Evolutionary conservation across 1,140 invertebrate genomes (phyloP).

Genomic region (Radopholus similis): DNA sequence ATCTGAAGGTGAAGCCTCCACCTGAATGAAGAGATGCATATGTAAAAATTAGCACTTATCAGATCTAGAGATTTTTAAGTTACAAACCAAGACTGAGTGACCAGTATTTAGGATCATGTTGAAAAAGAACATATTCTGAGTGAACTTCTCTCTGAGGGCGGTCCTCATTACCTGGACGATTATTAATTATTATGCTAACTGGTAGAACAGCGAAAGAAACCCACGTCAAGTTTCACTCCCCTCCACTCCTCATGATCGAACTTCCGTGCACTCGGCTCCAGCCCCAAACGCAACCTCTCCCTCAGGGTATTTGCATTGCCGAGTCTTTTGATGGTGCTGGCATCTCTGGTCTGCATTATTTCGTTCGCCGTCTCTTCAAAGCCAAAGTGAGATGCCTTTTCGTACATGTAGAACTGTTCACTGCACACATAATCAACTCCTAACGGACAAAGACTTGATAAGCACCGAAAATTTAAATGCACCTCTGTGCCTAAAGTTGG

Average conservation of each 20-base stretch:
- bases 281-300: neutral
- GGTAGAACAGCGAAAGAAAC: neutral
- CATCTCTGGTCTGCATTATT: neutral
- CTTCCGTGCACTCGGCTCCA: neutral
- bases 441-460: neutral
- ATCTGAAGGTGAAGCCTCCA: constrained; percentile 8
- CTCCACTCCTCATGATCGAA: constrained; percentile 19
- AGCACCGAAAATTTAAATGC: neutral
- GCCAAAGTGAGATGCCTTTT: neutral
- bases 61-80: too few species aligned
- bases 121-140: neutral
- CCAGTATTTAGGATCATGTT: constrained; percentile 1
- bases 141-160: neutral
- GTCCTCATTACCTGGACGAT: constrained; percentile 3
- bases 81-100: neutral
- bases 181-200: neutral
- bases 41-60: too few species aligned
- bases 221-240: neutral
- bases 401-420: constrained; percentile 12
- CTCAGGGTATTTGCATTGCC: constrained; percentile 4
- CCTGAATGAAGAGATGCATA: too few species aligned
- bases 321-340: neutral
- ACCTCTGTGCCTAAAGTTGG: neutral
- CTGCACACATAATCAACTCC: neutral
- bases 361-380: constrained; percentile 1